phyloP scores from a whole-genome alignment of 2,113 vertebrate species.

The Paraplagusia blochii region DNA sequence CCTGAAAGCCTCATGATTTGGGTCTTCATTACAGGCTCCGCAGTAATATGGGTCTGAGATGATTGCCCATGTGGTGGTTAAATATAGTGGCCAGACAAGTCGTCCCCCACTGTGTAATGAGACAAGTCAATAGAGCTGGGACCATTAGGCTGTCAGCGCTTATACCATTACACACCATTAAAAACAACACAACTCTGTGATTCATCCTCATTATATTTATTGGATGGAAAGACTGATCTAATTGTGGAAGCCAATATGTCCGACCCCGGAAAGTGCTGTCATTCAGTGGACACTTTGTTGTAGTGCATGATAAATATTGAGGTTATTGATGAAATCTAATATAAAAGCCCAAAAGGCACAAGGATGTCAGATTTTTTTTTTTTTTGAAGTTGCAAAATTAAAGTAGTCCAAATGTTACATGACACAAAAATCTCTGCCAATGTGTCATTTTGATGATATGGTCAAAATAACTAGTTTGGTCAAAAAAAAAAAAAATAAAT shows the following conservation, averaged over 20 bases:
- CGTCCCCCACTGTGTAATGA: slow-evolving; percentile 62
- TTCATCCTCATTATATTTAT: slow-evolving; percentile 80
- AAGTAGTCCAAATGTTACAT: too few relatives aligned
- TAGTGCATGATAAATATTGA: too few relatives aligned
- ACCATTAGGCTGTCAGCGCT: slow-evolving; percentile 79
- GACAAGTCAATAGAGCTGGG: slow-evolving; percentile 56
- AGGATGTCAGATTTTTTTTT: too few relatives aligned
- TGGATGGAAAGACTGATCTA: slow-evolving; percentile 59
- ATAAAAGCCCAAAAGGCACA: too few relatives aligned
- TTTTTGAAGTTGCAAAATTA: too few relatives aligned
- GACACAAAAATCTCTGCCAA: too few relatives aligned
- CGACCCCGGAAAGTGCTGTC: slow-evolving; percentile 30
- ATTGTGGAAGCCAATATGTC: slow-evolving; percentile 58
- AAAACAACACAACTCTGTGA: slow-evolving; percentile 64
- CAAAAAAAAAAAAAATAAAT: too few relatives aligned
- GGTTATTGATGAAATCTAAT: too few relatives aligned
- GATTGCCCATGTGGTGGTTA: slow-evolving; percentile 61
- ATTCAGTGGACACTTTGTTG: too few relatives aligned
- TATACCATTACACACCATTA: slow-evolving; percentile 73
- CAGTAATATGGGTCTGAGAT: slow-evolving; percentile 64
- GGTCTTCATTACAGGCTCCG: slow-evolving; percentile 73
- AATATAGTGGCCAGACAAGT: slow-evolving; percentile 67
- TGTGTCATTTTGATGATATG: too few relatives aligned
- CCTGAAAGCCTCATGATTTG: slow-evolving; percentile 65
- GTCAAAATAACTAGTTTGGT: too few relatives aligned